Evolutionary conservation across 1,140 invertebrate genomes (phyloP).

Genomic region (Plodia interpunctella): DNA sequence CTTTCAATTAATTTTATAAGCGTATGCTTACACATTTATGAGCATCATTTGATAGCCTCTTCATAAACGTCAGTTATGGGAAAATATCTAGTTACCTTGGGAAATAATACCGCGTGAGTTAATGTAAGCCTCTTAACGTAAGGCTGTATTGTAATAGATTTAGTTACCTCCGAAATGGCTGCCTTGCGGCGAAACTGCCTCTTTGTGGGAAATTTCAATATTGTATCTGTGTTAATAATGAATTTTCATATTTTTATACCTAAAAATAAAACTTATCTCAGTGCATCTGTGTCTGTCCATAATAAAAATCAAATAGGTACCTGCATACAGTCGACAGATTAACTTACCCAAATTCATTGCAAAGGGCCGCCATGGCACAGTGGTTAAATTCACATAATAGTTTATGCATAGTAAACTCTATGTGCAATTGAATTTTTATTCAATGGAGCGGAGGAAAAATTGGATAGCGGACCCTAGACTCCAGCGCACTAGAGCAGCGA

Average conservation of each 20-base stretch:
- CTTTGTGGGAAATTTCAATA: not conserved
- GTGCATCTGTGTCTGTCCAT: no score
- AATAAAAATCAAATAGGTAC: no score
- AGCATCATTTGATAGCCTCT: slow-evolving; percentile 4
- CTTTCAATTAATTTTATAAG: not conserved
- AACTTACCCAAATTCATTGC: no score
- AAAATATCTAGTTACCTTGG: not conserved
- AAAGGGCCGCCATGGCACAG: no score
- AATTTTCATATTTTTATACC: not conserved
- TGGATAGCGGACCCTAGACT: no score
- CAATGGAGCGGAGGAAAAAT: no score
- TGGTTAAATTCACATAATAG: no score
- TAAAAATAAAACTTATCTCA: no score
- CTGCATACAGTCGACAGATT: no score
- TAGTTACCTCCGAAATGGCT: not conserved
- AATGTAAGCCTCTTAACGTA: not conserved
- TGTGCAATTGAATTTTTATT: no score
- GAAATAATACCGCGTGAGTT: slow-evolving; percentile 5
- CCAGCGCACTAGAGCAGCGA: no score
- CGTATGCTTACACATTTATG: not conserved
- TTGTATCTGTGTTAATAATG: not conserved
- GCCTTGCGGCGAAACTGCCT: not conserved
- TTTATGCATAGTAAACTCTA: no score
- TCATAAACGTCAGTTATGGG: not conserved
- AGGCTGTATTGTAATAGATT: slow-evolving; percentile 4